These are phyloP conservation scores for Bufo gargarizans DNA, from an alignment of 2,113 vertebrate genomes.

Conservation along the genomic window DNA sequence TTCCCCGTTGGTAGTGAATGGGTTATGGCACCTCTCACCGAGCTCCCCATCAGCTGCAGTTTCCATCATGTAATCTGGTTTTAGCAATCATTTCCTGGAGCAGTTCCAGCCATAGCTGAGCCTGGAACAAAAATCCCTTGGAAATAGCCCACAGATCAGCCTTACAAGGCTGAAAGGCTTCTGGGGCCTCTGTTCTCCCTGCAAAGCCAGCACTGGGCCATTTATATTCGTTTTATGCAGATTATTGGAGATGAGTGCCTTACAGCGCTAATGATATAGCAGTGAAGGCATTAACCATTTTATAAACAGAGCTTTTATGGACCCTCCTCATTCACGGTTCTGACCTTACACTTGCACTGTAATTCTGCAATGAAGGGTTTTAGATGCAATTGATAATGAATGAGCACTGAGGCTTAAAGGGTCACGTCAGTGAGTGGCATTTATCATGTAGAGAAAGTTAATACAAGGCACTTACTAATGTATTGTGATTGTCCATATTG, in stretches of 20 bases:
- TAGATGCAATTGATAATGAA: no score
- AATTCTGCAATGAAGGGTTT: no score
- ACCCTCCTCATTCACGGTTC: neutral
- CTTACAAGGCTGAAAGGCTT: constrained; percentile 35
- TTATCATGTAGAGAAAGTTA: no score
- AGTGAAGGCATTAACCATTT: neutral
- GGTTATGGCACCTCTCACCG: constrained; percentile 60
- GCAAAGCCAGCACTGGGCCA: neutral
- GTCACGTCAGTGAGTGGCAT: no score
- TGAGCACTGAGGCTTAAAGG: no score
- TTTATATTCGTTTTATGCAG: neutral
- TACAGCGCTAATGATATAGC: neutral
- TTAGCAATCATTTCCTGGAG: constrained; percentile 76
- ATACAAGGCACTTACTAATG: no score
- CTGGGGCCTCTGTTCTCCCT: neutral
- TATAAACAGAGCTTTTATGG: neutral
- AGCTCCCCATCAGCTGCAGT: constrained; percentile 64
- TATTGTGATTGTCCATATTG: no score
- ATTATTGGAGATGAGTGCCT: neutral
- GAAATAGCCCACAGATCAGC: constrained; percentile 50
- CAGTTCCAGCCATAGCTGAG: constrained; percentile 64
- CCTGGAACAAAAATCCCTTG: constrained; percentile 53
- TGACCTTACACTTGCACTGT: neutral
- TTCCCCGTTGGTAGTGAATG: constrained; percentile 13
- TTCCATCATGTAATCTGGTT: constrained; percentile 76